Evolutionary conservation across 2,888 invertebrate genomes (phyloP), one percentile per base, ranked within the genome.

Genomic region (Julus scandinavius): DNA sequence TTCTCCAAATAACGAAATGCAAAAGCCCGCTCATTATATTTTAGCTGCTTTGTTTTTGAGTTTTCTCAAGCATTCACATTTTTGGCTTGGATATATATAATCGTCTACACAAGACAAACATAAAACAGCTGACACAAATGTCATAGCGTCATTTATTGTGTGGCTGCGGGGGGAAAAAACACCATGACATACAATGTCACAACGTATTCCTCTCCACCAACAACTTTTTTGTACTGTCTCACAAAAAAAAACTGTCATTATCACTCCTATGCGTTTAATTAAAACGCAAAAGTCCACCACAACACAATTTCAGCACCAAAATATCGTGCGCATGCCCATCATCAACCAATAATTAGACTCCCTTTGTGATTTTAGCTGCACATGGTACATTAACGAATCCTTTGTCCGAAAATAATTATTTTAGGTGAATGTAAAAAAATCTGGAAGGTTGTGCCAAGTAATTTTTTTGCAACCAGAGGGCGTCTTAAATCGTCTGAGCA

Each of bases 351-450:
- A 29, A 72, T 72, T 72, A 7, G 72, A 11, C 20, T 7, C 72
- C 72, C 29, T 72, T 29, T 72, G 72, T 11, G 58, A 29, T 72
- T 72, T 29, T 11, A 6, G 5, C 17, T n/a, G 17, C 5, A n/a
- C 17, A 58, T n/a, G 58, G 17, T 5, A n/a, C 17, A 58, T 58
- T n/a, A 58, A 15, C 58, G 11, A 29, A 72, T 1, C 72, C 72
- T 72, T 72, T 72, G 72, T 72, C 72, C 20, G 72, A 72, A 72
- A 72, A 20, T 72, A 72, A 72, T 72, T 72, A 29, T 72, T 72
- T 29, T 20, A 72, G 15, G 54, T 15, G 6, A 63, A 20, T 20
- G 11, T 11, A 9, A 20, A 72, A 54, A 63, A 17, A 63, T 72
- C 20, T 29, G 72, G 72, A 20, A 72, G 29, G 20, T 29, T 72